phyloP scores from a whole-genome alignment of 2,113 vertebrate genomes.

The Danionella cerebrum region DNA sequence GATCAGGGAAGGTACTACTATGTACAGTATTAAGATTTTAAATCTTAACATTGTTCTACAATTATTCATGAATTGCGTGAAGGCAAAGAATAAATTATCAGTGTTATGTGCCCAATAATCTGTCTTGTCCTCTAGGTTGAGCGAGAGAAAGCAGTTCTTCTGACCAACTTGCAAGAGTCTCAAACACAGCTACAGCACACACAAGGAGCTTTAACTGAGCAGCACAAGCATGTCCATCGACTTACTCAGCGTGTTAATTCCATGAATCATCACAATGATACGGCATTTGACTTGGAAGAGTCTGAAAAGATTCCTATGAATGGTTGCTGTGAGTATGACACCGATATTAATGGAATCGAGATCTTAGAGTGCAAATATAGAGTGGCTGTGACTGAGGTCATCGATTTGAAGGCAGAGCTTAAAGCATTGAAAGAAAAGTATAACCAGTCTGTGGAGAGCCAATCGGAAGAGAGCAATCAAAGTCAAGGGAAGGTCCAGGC shows the following conservation, averaged over 20 bases:
- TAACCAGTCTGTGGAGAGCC: slow-evolving; percentile 82
- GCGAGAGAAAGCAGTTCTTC: slow-evolving; percentile 82
- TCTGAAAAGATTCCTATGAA: slow-evolving; percentile 66
- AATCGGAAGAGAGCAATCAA: slow-evolving; percentile 75
- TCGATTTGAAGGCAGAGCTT: slow-evolving; percentile 93
- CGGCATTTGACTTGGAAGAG: slow-evolving; percentile 75
- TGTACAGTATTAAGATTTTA: too few species aligned
- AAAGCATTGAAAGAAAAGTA: slow-evolving; percentile 94
- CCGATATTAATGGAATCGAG: slow-evolving; percentile 84
- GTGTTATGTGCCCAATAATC: neutral
- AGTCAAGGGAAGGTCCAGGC: slow-evolving; percentile 74
- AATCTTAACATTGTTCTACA: too few species aligned
- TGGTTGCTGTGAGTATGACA: slow-evolving; percentile 72
- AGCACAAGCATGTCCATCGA: slow-evolving; percentile 79
- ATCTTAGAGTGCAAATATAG: slow-evolving; percentile 94
- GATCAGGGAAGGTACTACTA: too few species aligned
- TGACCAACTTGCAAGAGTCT: slow-evolving; percentile 88
- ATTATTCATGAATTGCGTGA: too few species aligned
- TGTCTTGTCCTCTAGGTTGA: slow-evolving; percentile 73
- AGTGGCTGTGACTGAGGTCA: slow-evolving; percentile 93
- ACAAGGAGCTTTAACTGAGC: slow-evolving; percentile 87
- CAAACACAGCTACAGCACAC: slow-evolving; percentile 93
- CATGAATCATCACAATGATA: slow-evolving; percentile 76
- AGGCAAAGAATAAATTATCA: neutral
- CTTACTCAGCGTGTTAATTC: slow-evolving; percentile 80